phyloP scores from a whole-genome alignment of 2,888 invertebrate genomes.

The Machimus rusticus region DNA sequence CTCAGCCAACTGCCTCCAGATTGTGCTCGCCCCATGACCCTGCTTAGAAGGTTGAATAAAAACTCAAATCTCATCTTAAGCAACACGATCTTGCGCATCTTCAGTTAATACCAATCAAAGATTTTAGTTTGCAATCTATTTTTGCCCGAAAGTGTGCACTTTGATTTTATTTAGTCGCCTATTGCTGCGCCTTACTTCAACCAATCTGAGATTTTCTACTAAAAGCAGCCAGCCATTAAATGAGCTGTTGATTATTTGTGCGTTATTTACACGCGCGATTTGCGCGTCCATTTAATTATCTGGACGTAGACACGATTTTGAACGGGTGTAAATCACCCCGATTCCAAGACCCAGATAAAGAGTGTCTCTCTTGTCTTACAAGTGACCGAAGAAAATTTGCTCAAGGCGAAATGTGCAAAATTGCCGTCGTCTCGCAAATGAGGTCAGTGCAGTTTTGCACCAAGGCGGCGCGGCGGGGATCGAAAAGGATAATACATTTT shows the following conservation, averaged over 20 bases:
- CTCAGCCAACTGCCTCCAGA: neutral
- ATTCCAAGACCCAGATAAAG: neutral
- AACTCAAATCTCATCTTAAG: neutral
- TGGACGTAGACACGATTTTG: neutral
- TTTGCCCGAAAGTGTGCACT: neutral
- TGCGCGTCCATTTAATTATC: neutral
- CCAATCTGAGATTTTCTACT: neutral
- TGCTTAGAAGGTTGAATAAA: neutral
- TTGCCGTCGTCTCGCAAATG: neutral
- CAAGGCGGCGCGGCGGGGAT: neutral
- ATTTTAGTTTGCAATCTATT: neutral
- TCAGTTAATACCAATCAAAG: neutral
- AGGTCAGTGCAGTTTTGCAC: neutral
- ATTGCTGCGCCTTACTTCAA: neutral
- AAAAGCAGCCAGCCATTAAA: neutral
- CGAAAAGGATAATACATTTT: neutral
- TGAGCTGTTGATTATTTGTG: neutral
- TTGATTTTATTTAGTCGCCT: neutral
- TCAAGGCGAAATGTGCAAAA: neutral
- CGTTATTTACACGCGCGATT: neutral
- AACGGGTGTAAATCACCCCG: neutral
- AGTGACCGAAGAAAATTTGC: neutral
- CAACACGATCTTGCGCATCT: neutral
- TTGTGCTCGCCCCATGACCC: neutral
- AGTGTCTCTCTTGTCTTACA: neutral